Base-by-base conservation (phyloP, 1,140 invertebrate species). In the Leucophenga varia region DNA sequence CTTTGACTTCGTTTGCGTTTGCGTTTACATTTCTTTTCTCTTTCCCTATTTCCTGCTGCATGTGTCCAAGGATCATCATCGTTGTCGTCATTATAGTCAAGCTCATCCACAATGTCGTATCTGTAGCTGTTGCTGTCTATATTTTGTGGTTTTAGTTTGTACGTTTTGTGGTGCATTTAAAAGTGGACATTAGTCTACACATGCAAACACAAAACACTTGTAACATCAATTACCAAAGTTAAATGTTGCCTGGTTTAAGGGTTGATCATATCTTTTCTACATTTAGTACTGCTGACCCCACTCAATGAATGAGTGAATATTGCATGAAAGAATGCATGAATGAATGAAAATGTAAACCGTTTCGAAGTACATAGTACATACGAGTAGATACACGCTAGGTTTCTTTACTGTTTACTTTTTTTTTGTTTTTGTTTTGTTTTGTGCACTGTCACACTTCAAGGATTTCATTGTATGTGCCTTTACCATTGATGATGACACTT, bases 381-480 rank as follows among this genome's bases (percentile, higher is more conserved):
- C 25, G 12, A 28, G 25, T 28, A n/a, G n/a, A n/a, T n/a, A n/a
- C n/a, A n/a, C n/a, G n/a, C n/a, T n/a, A n/a, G 25, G 25, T 28
- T 28, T 28, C 30, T 47, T 38, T 30, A 16, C 25, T 43, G 31
- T 13, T 21, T 20, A 19, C 19, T 45, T 34, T 52, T 47, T 20
- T 47, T 32, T 25, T 37, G 36, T 22, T 51, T 53, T 52, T 43
- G n/a, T 16, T 44, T 18, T 14, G 25, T 47, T 58, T 55, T 67
- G 63, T 59, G 63, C 61, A 59, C 63, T 63, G 63, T 67, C 63
- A 67, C 63, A 67, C 63, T 67, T 67, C 63, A 67, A 67, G 63
- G 63, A 67, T 67, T 67, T 67, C 63, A 68, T 67, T 67, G 63
- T 65, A 59, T 50, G 37, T 37, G 21, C 22, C 5, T 25, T n/a